A percentile compares a stretch with the other conserved stretches of the same genome.
Conservation (phyloP, 2,113 vertebrate genomes). For the Fulmarus glacialis region DNA sequence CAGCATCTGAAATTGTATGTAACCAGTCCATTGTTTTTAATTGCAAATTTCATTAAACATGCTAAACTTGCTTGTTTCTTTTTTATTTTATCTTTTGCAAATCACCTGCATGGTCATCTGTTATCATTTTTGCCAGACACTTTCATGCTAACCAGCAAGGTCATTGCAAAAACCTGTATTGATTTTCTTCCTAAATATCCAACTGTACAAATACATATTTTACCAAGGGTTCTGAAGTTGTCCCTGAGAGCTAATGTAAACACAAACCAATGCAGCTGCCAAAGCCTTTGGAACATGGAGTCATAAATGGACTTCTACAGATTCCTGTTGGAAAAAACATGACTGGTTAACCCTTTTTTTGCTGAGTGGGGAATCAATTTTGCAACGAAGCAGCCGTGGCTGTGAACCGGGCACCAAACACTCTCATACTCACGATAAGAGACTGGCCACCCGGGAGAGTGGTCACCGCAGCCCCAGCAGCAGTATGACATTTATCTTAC, state of each 20-base stretch:
- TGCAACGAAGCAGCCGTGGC: background rate
- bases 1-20: background rate
- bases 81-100: background rate
- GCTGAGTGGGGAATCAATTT: background rate
- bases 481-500: background rate
- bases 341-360: background rate
- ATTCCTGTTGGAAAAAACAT: background rate
- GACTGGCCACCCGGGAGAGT: accelerated
- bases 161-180: background rate
- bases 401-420: background rate
- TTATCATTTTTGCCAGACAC: background rate
- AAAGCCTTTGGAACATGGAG: background rate
- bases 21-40: background rate
- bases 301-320: background rate
- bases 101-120: background rate
- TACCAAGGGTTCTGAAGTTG: background rate
- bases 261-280: background rate
- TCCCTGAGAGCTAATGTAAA: background rate
- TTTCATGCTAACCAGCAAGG: background rate
- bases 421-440: background rate
- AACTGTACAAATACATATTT: background rate
- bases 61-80: background rate
- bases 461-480: accelerated
- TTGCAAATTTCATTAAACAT: background rate
- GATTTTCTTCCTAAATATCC: conserved; percentile 25